phyloP scores from a whole-genome alignment of 1,140 invertebrate species.

The Phenacoccus solenopsis region DNA sequence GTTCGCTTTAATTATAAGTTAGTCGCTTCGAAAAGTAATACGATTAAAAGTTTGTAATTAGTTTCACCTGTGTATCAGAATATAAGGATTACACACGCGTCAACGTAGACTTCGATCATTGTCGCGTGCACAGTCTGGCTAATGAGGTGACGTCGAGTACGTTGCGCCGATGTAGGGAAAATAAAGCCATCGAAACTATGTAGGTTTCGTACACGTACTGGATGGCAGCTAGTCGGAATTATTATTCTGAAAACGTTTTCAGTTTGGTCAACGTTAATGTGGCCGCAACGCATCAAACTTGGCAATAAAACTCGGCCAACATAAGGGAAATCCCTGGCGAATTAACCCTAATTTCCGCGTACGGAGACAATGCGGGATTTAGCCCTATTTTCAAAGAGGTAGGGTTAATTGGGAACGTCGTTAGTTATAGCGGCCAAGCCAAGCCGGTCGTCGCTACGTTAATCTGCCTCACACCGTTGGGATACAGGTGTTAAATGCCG shows the following conservation, averaged over 20 bases:
- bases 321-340: not conserved
- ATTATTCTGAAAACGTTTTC: not conserved
- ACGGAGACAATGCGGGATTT: not conserved
- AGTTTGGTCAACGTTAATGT: not conserved
- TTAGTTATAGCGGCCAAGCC: not conserved
- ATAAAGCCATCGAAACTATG: not conserved
- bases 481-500: not conserved
- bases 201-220: not conserved
- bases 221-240: not conserved
- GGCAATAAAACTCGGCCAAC: not conserved
- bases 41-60: slow-evolving; percentile 3
- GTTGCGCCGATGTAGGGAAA: not conserved
- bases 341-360: not conserved
- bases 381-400: not conserved
- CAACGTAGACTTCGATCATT: not conserved
- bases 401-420: slow-evolving; percentile 1
- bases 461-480: too few relatives aligned
- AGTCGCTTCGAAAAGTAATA: not conserved
- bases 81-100: not conserved
- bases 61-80: not conserved
- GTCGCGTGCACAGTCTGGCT: too few relatives aligned
- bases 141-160: not conserved
- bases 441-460: not conserved
- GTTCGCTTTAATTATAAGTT: not conserved
- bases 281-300: not conserved